These are phyloP conservation scores for Nebria salina DNA, from an alignment of 2,888 invertebrate species.

Conservation along the genomic window DNA sequence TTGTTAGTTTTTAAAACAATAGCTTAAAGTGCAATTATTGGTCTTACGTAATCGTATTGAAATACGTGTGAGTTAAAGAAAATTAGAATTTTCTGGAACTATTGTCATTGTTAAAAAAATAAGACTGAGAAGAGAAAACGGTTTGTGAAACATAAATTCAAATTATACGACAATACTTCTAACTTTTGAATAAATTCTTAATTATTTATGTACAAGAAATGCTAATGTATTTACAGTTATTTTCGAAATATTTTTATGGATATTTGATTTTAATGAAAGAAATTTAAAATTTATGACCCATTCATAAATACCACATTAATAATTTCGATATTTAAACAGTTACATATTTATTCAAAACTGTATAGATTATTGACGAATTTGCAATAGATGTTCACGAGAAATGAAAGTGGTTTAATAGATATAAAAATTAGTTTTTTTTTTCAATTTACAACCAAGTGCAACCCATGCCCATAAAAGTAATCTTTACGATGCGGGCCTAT, in stretches of 20 bases:
- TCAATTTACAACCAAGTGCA: background rate
- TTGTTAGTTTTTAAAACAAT: background rate
- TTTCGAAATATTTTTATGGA: background rate
- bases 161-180: background rate
- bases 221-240: background rate
- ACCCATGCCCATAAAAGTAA: background rate
- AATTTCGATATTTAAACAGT: background rate
- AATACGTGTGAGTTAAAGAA: background rate
- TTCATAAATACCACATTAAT: background rate
- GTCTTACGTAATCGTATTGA: background rate
- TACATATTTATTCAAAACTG: background rate
- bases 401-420: background rate
- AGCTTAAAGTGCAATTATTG: background rate
- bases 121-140: background rate
- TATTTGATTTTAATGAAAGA: background rate
- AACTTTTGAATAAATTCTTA: background rate
- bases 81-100: background rate
- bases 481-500: background rate
- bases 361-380: background rate
- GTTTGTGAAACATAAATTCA: background rate
- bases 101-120: background rate
- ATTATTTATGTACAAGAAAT: background rate
- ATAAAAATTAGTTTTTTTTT: background rate
- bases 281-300: background rate
- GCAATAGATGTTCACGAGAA: background rate